A percentile compares a stretch with the other conserved stretches of the same genome.
phyloP scores from a whole-genome alignment of 1,140 invertebrate genomes.

The Marisa cornuarietis region DNA sequence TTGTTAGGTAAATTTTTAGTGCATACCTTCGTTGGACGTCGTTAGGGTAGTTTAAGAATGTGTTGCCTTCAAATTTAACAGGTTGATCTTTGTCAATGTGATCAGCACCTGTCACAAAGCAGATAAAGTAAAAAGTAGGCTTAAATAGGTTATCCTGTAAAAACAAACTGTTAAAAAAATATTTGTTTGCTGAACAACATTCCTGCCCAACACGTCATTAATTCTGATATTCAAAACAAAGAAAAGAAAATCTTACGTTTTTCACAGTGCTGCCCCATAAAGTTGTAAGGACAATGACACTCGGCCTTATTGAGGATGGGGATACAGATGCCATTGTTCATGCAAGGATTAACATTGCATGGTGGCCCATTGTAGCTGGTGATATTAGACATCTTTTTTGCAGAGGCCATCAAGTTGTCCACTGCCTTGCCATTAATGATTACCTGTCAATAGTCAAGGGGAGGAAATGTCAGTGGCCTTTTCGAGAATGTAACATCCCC shows the following conservation, averaged over 20 bases:
- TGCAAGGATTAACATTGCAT: slow-evolving; percentile 76
- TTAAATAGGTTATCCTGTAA: no score
- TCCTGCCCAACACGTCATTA: no score
- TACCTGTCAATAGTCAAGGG: slow-evolving; percentile 41
- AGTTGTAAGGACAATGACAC: slow-evolving; percentile 76
- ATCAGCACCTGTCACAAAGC: slow-evolving; percentile 60
- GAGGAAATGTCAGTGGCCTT: not conserved
- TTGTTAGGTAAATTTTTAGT: not conserved
- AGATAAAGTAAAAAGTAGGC: not conserved
- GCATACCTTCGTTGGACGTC: slow-evolving; percentile 72
- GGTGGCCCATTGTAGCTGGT: slow-evolving; percentile 76
- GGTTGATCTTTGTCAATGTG: slow-evolving; percentile 68
- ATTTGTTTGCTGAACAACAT: not conserved
- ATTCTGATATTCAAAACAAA: not conserved
- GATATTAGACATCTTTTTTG: slow-evolving; percentile 67
- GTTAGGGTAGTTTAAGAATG: slow-evolving; percentile 74
- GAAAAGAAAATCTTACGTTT: slow-evolving; percentile 71
- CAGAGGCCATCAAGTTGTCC: slow-evolving; percentile 66
- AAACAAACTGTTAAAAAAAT: not conserved
- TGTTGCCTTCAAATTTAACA: slow-evolving; percentile 74
- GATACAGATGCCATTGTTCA: slow-evolving; percentile 80
- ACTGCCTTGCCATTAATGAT: slow-evolving; percentile 77
- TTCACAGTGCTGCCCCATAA: slow-evolving; percentile 78
- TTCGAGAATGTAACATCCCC: not conserved
- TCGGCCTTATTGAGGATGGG: slow-evolving; percentile 77